Base-by-base conservation (phyloP, 2,797 vertebrate genomes). In the Spondyliosoma cantharus region DNA sequence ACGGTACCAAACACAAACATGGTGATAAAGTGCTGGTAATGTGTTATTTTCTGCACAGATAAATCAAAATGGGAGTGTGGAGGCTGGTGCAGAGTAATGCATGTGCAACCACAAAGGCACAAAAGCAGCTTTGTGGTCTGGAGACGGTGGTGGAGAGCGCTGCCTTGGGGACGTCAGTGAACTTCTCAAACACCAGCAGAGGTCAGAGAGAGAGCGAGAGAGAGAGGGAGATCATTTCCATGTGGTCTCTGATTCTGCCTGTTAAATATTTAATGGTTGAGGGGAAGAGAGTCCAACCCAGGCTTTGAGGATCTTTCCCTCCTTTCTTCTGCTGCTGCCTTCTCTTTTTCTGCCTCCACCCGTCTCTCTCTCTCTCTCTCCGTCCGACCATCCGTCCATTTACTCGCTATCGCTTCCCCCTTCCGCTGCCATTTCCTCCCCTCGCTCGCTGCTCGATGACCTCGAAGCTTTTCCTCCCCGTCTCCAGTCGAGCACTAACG, bases 191-290 rank as follows among this genome's bases (percentile, higher is more conserved):
- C 73, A 14, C 16, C 83, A 80, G 78, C 86, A 86, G 83, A 91
- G 89, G 88, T 91, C 87, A 86, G 56, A 43, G 71, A 65, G 61
- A 32, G 29, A 32, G 29, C 6, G 29, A 32, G 60, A 60, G 48
- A 56, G 68, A 68, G 65, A 62, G 27, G 53, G 59, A 72, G 70
- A 86, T 89, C 73, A 71, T 77, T 85, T 90, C 81, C 79, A 84
- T 67, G 67, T 67, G 80, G 64, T 83, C 83, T 92, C 86, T 86
- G 82, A 82, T 92, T 91, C 84, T 52, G 7, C 66, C 70, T 80
- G 61, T 68, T 93, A 63, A 92, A 93, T 93, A 87, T 91, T 93
- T 93, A 90, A 93, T 91, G 69, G 63, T 1, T 50, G 63, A 32
- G 46, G 52, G 27, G 45, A 78, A 71, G 52, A 74, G 58, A 87